Conservation (phyloP, 2,888 invertebrate genomes). For the Panopea generosa region DNA sequence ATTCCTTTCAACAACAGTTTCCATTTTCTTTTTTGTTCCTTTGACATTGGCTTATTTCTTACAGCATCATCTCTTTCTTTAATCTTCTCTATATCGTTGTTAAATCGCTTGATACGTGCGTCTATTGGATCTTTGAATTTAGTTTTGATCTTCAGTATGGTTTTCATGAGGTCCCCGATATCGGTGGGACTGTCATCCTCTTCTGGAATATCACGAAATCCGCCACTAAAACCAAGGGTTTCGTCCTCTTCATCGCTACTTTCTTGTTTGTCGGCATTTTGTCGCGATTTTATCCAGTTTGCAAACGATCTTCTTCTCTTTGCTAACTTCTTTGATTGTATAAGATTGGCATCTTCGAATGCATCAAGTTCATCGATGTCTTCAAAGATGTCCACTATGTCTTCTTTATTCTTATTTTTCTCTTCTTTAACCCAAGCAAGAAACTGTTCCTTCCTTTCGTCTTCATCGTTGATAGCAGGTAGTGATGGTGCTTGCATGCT, state of each 20-base stretch:
- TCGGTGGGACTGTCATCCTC: conserved; percentile 32
- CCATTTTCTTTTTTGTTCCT: conserved; percentile 53
- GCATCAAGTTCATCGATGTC: conserved; percentile 15
- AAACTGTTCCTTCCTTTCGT: conserved; percentile 59
- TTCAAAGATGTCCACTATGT: conserved; percentile 15
- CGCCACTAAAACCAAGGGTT: neutral
- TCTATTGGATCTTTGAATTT: conserved; percentile 56
- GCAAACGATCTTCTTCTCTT: conserved; percentile 50
- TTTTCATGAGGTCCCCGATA: conserved; percentile 56
- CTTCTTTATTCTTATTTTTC: conserved; percentile 36
- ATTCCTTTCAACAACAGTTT: conserved; percentile 59
- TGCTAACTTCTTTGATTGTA: conserved; percentile 21
- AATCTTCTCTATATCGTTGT: conserved; percentile 54
- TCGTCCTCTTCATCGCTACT: conserved; percentile 13
- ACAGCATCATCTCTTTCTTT: conserved; percentile 44
- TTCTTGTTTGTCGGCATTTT: conserved; percentile 3
- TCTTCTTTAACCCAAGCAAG: conserved; percentile 63
- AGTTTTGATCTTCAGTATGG: conserved; percentile 51
- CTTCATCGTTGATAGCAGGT: conserved; percentile 51
- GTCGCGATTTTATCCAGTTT: conserved; percentile 30
- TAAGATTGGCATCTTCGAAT: conserved; percentile 4
- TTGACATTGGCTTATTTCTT: conserved; percentile 26
- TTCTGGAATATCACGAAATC: conserved; percentile 35
- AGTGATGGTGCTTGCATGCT: conserved; percentile 32
- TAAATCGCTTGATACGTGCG: conserved; percentile 54